Evolutionary conservation across 2,797 vertebrate species (phyloP), one percentile per base, ranked within the genome.

Genomic region (Buphagus erythrorhynchus): DNA sequence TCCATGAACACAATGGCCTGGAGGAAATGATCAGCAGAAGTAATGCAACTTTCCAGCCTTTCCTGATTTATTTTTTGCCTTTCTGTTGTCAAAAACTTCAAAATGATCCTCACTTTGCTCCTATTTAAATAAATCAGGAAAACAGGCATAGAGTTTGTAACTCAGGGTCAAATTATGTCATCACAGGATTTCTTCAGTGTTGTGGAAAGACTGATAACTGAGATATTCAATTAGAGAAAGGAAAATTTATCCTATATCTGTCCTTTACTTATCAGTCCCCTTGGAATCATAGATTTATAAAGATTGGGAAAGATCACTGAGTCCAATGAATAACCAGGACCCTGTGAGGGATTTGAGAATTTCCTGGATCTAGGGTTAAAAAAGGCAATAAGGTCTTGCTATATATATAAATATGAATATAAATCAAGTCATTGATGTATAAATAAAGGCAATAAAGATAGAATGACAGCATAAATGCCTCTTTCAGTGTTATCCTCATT

Each of bases 141-240:
- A 86, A 58, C 5, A 29, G 1, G 8, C 25, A 31, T 18, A 5
- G 6, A 45, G 63, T 58, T 62, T 79, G 36, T 46, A 79, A 46
- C 8, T 65, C n/a, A 5, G 57, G 55, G 81, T 74, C 62, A 91
- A 88, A 95, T 94, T 31, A 71, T 74, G 38, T 63, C 95, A 95
- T 94, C 78, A 90, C 33, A 88, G 93, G 95, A 95, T 97, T 98
- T 96, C 89, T 96, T 90, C 42, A 83, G 86, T 79, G 68, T 61
- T 92, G 55, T 28, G 78, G 55, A 76, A 91, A 94, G 25, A 10
- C 22, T 43, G 78, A 63, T 88, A 91, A 80, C 9, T 29, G 28
- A 94, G 88, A 68, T 93, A 82, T 76, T 28, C 72, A 61, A 46
- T 31, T 51, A 67, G 68, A 87, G 95, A 95, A 94, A 95, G 67